Base-by-base conservation (phyloP, 2,797 vertebrate species). In the Microctenopoma steveboyesi region DNA sequence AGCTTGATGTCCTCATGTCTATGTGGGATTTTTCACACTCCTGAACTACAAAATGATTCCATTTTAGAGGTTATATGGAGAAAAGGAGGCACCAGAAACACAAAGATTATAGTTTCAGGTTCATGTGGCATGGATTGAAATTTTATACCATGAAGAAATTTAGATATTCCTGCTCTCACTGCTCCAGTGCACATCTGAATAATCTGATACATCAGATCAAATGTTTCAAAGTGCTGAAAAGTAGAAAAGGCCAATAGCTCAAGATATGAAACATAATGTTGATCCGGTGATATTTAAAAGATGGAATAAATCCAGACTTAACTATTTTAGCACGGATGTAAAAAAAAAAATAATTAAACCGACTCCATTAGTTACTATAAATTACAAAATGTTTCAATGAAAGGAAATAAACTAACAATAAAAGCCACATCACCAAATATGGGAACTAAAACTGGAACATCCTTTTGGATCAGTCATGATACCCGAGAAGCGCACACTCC, bases 101-200 rank as follows among this genome's bases (percentile, higher is more conserved):
- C 18, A 55, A 27, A 28, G 53, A 49, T 71, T 69, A 12, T 69
- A 12, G 51, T 67, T 71, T 71, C 25, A 72, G 42, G 27, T 69
- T 78, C 87, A 90, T 83, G 70, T 88, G 87, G 86, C 78, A 70
- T 4, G 52, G 65, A 83, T 89, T 81, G 77, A 86, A 87, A 65
- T 88, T 79, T 86, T 47, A 35, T 77, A 75, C 75, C 81, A 70
- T 86, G 81, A 84, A 78, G 76, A 73, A 72, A 59, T 18, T 81
- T 80, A 60, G 78, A 68, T 72, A 82, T 87, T 86, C 79, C 79
- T 83, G 67, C 71, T 89, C 84, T 88, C 74, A 42, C 54, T 56
- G 61, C 81, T 79, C 54, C 60, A 71, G 25, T 64, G 64, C 80
- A 90, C 87, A 91, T 92, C 90, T 92, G 90, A 88, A 90, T 84